phyloP scores from a whole-genome alignment of 92 coral and sea anemone genomes.

The Diadumene lineata region DNA sequence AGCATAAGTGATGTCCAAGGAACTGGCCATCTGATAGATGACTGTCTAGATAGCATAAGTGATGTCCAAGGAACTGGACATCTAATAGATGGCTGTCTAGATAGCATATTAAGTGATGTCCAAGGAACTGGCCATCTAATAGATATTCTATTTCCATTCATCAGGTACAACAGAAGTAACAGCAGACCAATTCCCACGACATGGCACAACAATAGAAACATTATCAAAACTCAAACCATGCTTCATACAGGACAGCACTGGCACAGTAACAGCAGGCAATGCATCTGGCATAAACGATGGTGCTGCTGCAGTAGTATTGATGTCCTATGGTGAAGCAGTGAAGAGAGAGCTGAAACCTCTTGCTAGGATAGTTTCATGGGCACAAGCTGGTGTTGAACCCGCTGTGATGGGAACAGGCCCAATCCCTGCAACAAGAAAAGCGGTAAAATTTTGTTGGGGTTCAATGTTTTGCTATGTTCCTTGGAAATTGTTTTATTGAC shows the following conservation, averaged over 20 bases:
- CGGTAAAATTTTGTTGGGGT: conserved; percentile 65
- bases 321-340: conserved; percentile 78
- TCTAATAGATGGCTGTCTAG: no score
- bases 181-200: conserved; percentile 88
- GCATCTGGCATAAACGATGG: conserved; percentile 98
- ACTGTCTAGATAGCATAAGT: no score
- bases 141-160: background rate
- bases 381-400: conserved; percentile 98
- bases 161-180: conserved; percentile 70
- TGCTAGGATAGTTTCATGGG: conserved; percentile 90
- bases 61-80: no score
- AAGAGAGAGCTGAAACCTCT: conserved; percentile 59
- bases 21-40: no score
- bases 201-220: conserved; percentile 79
- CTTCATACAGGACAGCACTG: conserved; percentile 87
- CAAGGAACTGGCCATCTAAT: no score
- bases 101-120: background rate
- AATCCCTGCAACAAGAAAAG: conserved; percentile 87
- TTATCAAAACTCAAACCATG: conserved; percentile 87
- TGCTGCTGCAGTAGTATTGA: conserved; percentile 90
- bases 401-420: conserved; percentile 99
- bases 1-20: no score
- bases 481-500: no score
- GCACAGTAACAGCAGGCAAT: conserved; percentile 94
- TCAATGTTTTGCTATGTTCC: no score